Base-by-base conservation (phyloP, 2,888 invertebrate species). In the Plebejus argus region DNA sequence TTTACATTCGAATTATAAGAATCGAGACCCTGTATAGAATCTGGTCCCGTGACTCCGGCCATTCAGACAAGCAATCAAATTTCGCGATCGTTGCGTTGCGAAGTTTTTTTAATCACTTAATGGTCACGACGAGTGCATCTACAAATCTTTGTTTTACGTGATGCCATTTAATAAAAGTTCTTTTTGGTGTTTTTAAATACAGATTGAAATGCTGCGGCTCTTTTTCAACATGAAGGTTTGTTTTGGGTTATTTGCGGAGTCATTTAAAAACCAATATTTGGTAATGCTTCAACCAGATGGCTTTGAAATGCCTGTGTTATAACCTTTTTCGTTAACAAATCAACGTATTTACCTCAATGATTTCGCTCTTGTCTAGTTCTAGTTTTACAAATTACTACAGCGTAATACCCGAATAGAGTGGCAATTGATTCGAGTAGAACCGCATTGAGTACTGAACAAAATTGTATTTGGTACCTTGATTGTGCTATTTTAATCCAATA, bases 21-120 rank as follows among this genome's bases (percentile, higher is more conserved):
- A 18, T 53, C 18, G 4, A 18, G 49, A 15, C 53, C 0, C 53
- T 53, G 18, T 53, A 53, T 53, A 53, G 18, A 53, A 4, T 18
- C 76, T 61, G 75, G 56, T 75, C 56, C 74, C 72, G 77, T 66
- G 72, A 70, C 23, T 77, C 76, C 39, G 28, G 74, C 53, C 49
- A 74, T 74, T 74, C 74, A 53, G 53, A 74, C 28, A 81, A 78
- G 80, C 78, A 81, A 78, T 80, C 80, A 81, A 80, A 81, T 75
- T 77, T 70, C 75, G 75, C 66, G 77, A 74, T 75, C 78, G 53
- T 78, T 78, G 78, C 76, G 78, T 75, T 66, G 28, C 18, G 53
- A 72, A 23, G 8, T 15, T 35, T 45, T 49, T 74, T 74, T 74
- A 74, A 74, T 74, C 74, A 74, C 28, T 53, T 66, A 66, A 66